Conservation (phyloP, 2,888 invertebrate genomes). For the Pandemis cinnamomeana region DNA sequence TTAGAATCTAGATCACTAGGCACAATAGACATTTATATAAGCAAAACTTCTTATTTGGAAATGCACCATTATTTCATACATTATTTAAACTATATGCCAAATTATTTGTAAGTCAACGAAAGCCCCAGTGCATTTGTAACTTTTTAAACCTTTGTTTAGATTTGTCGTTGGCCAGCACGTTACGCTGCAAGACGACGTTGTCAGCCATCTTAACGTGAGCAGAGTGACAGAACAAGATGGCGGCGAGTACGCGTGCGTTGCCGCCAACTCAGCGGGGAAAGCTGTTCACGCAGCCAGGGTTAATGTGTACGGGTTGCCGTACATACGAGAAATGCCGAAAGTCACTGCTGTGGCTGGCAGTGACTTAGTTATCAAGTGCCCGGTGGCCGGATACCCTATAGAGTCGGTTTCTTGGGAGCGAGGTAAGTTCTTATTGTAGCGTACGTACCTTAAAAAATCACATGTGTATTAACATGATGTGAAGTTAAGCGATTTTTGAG, state of each 20-base stretch:
- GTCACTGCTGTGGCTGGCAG: slow-evolving; percentile 94
- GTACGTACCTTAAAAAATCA: too few relatives aligned
- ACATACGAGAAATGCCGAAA: slow-evolving; percentile 94
- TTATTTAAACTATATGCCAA: too few relatives aligned
- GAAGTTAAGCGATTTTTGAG: too few relatives aligned
- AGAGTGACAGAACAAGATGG: slow-evolving; percentile 95
- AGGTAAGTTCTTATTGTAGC: slow-evolving; percentile 82
- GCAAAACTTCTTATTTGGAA: too few relatives aligned
- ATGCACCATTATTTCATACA: too few relatives aligned
- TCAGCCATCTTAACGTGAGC: slow-evolving; percentile 96
- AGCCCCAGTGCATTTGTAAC: too few relatives aligned
- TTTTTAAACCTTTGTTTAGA: slow-evolving; percentile 67
- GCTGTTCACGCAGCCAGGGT: slow-evolving; percentile 93
- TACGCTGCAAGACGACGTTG: slow-evolving; percentile 95
- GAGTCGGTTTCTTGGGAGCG: slow-evolving; percentile 95
- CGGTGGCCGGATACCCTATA: slow-evolving; percentile 95
- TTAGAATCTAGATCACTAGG: too few relatives aligned
- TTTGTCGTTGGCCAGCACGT: slow-evolving; percentile 96
- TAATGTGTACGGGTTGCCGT: slow-evolving; percentile 94
- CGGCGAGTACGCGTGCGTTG: slow-evolving; percentile 94
- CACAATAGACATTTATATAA: too few relatives aligned
- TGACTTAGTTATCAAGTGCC: slow-evolving; percentile 93
- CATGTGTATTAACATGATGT: too few relatives aligned
- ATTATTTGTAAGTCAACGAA: too few relatives aligned
- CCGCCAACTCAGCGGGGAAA: slow-evolving; percentile 92